phyloP scores from a whole-genome alignment of 2,888 invertebrate genomes.

The Tetragnatha montana region DNA sequence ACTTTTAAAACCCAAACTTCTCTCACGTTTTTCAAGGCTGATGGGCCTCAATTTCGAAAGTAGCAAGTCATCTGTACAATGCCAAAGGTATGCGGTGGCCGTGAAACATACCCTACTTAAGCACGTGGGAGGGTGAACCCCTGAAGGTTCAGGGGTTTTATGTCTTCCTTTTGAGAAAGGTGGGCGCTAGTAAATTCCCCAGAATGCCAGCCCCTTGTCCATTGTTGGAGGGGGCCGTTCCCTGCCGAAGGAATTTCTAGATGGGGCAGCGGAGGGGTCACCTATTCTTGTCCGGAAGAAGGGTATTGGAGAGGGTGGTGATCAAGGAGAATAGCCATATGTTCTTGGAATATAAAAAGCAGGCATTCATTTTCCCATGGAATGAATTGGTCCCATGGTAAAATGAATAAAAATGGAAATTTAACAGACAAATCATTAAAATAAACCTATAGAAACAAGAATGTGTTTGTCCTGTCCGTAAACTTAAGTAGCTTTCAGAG shows the following conservation, averaged over 20 bases:
- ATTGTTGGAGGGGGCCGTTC: slow-evolving; percentile 14
- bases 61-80: slow-evolving; percentile 17
- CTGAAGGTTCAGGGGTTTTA: slow-evolving; percentile 22
- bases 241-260: neutral
- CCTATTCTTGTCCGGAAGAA: neutral
- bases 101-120: neutral
- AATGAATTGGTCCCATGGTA: neutral
- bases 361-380: no score
- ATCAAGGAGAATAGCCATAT: no score
- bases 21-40: slow-evolving; percentile 10
- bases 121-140: slow-evolving; percentile 17
- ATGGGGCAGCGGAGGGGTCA: neutral
- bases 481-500: no score
- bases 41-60: slow-evolving; percentile 7
- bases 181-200: slow-evolving; percentile 51
- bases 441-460: no score
- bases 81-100: neutral
- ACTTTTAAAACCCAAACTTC: slow-evolving; percentile 21
- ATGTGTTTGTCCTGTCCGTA: no score
- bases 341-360: no score
- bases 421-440: no score
- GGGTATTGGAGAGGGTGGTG: no score
- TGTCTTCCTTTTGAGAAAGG: slow-evolving; percentile 38
- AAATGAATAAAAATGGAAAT: neutral
- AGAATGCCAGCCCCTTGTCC: slow-evolving; percentile 44